These are phyloP conservation scores for Sitta carolinensis DNA, from an alignment of 2,797 vertebrate species.

Conservation along the genomic window DNA sequence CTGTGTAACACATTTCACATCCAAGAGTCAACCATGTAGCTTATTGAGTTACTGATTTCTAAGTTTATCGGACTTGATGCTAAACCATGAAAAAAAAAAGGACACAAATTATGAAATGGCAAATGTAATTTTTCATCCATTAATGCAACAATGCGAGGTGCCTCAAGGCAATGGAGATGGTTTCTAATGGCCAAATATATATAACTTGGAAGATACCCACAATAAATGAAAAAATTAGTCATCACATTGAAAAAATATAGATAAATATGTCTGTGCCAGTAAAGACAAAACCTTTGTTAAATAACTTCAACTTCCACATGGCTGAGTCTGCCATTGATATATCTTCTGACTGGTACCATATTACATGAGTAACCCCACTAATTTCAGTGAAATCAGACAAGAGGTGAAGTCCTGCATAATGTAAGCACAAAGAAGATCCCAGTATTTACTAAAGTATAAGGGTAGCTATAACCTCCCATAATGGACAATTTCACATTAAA, in stretches of 20 bases:
- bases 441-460: background rate
- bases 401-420: background rate
- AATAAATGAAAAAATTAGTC: background rate
- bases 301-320: slow-evolving; percentile 18
- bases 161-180: background rate
- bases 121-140: slow-evolving; percentile 6
- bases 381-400: slow-evolving; percentile 16
- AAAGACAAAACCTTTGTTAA: slow-evolving; percentile 8
- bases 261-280: background rate
- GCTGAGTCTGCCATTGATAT: background rate
- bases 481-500: background rate
- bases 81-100: background rate
- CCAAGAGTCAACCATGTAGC: background rate
- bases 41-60: background rate
- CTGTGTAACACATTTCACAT: background rate
- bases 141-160: background rate
- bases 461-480: background rate
- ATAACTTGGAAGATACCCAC: background rate
- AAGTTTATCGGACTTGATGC: background rate
- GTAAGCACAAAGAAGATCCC: background rate
- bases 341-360: background rate
- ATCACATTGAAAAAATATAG: background rate
- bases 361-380: background rate
- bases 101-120: slow-evolving; percentile 1
- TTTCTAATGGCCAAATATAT: background rate